Evolutionary conservation across 2,888 invertebrate genomes (phyloP).

Genomic region (Himalopsyche japonica): DNA sequence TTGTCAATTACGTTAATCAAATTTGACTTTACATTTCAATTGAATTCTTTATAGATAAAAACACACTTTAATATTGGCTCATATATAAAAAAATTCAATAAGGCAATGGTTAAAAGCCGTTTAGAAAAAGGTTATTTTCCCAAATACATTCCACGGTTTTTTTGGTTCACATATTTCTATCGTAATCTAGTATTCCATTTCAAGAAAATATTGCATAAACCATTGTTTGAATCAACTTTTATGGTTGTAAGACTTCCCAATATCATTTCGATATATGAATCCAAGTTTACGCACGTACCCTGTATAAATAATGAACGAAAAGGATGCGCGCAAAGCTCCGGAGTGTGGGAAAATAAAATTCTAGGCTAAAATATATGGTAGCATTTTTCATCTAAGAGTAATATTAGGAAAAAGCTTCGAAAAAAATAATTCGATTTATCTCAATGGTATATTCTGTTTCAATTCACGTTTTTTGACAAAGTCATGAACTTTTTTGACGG

Average conservation of each 20-base stretch:
- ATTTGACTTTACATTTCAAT: too few relatives aligned
- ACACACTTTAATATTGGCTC: too few relatives aligned
- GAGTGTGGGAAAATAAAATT: not conserved
- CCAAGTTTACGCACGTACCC: not conserved
- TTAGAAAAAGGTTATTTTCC: not conserved
- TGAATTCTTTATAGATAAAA: too few relatives aligned
- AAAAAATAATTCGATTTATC: too few relatives aligned
- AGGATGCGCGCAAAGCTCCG: not conserved
- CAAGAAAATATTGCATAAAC: not conserved
- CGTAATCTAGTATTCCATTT: not conserved
- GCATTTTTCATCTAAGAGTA: too few relatives aligned
- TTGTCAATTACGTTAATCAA: too few relatives aligned
- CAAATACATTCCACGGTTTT: not conserved
- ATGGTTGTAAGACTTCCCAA: not conserved
- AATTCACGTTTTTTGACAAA: too few relatives aligned
- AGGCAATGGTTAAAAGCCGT: too few relatives aligned
- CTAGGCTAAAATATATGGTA: not conserved
- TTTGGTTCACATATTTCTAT: not conserved
- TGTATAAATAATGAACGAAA: not conserved
- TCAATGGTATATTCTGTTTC: too few relatives aligned
- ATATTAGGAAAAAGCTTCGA: too few relatives aligned
- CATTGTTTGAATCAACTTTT: not conserved
- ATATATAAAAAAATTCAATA: too few relatives aligned
- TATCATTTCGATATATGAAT: not conserved
- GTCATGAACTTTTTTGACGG: too few relatives aligned